Evolutionary conservation across 2,797 vertebrate genomes (phyloP), one percentile per base, ranked within the genome.

Genomic region (Iguana delicatissima): DNA sequence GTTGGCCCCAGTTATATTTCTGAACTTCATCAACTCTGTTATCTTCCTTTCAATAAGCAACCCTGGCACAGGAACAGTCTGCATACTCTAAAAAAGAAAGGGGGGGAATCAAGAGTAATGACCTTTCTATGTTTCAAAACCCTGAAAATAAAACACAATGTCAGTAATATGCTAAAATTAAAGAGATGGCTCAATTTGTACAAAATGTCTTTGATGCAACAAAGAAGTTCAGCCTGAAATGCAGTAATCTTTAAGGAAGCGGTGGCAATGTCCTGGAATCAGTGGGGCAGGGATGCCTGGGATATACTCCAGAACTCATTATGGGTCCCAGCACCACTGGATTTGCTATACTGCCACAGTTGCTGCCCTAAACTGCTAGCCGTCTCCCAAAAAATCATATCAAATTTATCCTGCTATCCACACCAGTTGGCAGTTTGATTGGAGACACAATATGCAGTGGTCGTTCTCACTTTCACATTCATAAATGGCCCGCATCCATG

Each of bases 1-100:
- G 90, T 96, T 96, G 96, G 94, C 96, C 96, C 96, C 92, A 92
- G 96, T 95, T 95, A 90, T 57, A 52, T 96, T 97, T 96, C 97
- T 97, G 95, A 97, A 95, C 95, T 97, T 96, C 95, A 96, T 95
- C 85, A 94, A 94, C 95, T 94, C 91, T 89, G 79, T 96, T 97
- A 96, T 97, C 95, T 96, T 89, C 93, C 90, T 90, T 95, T 96
- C 92, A 95, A 83, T 94, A 95, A 94, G 82, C 94, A 96, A 90
- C 79, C 86, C 93, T 95, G 96, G 67, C 92, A 64, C 94, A 94
- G 96, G 91, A 76, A 57, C 10, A 90, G 77, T 81, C 55, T 52
- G 69, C 90, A 87, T 92, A 59, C 73, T 77, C 85, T 82, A 46
- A 90, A 82, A 42, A 26, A 35, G 12, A 52, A 32, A 77, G 22